Percentiles rank a stretch among this genome's conserved stretches.
phyloP scores from a whole-genome alignment of 2,113 vertebrate species.

The Hippolais icterina region DNA sequence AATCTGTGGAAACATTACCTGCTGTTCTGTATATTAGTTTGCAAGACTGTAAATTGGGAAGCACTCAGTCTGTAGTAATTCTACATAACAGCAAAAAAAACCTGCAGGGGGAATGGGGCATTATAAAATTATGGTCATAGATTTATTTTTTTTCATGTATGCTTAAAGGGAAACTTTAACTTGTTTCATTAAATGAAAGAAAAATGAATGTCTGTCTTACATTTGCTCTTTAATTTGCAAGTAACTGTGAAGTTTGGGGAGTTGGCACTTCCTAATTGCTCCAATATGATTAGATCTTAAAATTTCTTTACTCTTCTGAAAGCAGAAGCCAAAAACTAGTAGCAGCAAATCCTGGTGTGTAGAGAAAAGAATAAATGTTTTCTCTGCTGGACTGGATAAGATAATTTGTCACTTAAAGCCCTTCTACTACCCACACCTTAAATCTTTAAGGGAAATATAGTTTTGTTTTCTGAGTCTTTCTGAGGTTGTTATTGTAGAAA shows the following conservation, averaged over 20 bases:
- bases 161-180: background rate
- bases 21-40: background rate
- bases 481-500: background rate
- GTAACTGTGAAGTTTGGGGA: background rate
- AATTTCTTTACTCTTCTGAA: background rate
- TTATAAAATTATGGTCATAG: background rate
- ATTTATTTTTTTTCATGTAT: background rate
- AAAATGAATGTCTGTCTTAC: background rate
- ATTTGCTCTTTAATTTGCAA: background rate
- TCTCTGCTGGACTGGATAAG: background rate
- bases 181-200: background rate
- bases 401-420: background rate
- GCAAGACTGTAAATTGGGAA: background rate
- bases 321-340: background rate
- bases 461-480: background rate
- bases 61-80: background rate
- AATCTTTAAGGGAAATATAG: background rate
- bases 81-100: background rate
- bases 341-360: background rate
- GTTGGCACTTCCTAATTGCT: background rate
- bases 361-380: background rate
- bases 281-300: background rate
- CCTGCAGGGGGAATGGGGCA: background rate
- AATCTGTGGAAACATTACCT: background rate
- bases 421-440: background rate